Evolutionary conservation across 2,797 vertebrate genomes (phyloP), one percentile per base, ranked within the genome.

Genomic region (Myotis daubentonii): DNA sequence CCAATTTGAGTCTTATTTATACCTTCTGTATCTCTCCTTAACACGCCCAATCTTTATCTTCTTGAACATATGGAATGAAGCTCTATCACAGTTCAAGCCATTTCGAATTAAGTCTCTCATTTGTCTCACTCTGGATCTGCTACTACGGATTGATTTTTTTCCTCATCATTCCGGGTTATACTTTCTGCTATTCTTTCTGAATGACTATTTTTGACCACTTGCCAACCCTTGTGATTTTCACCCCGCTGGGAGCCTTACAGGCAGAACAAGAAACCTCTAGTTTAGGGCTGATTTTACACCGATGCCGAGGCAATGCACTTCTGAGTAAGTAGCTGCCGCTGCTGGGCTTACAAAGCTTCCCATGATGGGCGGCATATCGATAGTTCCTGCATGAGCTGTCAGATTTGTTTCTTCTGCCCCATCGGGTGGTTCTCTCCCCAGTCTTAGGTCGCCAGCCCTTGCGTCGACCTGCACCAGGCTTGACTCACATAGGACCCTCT

Each of bases 401-500:
- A 12, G 17, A 20, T 28, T 8, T 44, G 17, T 22, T 22, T 12
- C 15, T 25, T 11, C n/a, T 38, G 33, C 5, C 2, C 19, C 0
- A 1, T 7, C 13, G 10, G 1, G 23, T 19, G 16, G 1, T 7
- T 25, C 65, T 33, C 28, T 41, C 3, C 6, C 38, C 20, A 23
- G 33, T 10, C 15, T 6, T 0, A 1, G 11, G 22, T 10, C 30
- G 41, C 5, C 36, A 25, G 13, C 36, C 11, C 6, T 2, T 0
- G 8, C 3, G 0, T 0, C 22, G 4, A 16, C 8, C 10, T 22
- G 1, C 30, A 6, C 28, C 30, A 23, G 15, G 41, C 25, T 20
- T 23, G 33, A 8, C 8, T 7, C 36, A 3, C 2, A 0, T 0
- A 38, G 10, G 17, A 11, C 17, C 28, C 65, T 78, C 23, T 8